phyloP scores from a whole-genome alignment of 2,113 vertebrate species.

The Bombycilla garrulus region DNA sequence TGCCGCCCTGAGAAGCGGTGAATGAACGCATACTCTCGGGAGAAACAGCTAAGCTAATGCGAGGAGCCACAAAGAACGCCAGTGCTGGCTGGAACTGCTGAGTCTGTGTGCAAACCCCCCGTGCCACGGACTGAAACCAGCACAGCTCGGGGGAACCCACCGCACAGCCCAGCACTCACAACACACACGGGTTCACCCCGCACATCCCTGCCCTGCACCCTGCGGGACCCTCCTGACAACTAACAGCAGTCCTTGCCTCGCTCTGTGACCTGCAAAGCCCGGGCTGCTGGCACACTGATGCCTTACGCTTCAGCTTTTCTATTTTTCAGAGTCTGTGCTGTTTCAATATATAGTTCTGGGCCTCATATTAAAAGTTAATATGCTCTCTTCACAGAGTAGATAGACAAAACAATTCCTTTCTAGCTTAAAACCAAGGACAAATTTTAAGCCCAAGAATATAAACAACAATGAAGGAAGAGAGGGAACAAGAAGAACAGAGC shows the following conservation, averaged over 20 bases:
- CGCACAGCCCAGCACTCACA: not conserved
- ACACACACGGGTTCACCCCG: accelerated
- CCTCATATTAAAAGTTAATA: too few species aligned
- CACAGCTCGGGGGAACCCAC: not conserved
- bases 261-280: too few species aligned
- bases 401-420: too few species aligned
- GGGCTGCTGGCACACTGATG: too few species aligned
- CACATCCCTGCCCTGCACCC: not conserved
- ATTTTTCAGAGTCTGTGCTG: too few species aligned
- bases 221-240: not conserved
- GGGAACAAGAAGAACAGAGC: too few species aligned
- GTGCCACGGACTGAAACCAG: not conserved
- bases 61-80: conserved; percentile 20
- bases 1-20: conserved; percentile 48
- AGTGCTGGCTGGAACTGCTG: not conserved
- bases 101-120: not conserved
- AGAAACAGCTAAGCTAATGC: conserved; percentile 44
- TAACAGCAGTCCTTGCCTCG: accelerated
- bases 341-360: too few species aligned
- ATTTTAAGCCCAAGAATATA: too few species aligned
- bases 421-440: too few species aligned
- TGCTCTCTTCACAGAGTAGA: too few species aligned
- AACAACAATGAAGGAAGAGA: too few species aligned
- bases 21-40: conserved; percentile 57
- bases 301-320: too few species aligned